Base-by-base conservation (phyloP, 2,888 invertebrate genomes). In the Deilephila porcellus region DNA sequence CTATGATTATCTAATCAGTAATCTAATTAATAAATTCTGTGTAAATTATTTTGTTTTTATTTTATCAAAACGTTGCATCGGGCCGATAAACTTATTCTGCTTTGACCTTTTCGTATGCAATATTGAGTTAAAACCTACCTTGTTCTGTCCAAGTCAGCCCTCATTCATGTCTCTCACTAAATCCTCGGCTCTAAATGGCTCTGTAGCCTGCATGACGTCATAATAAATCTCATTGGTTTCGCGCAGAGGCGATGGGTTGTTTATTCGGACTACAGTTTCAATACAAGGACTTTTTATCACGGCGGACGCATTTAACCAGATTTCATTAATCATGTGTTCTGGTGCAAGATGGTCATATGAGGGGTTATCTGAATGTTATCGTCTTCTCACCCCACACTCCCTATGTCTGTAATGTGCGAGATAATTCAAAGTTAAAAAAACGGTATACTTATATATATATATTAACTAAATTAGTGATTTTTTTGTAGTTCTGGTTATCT, bases 361-460 rank as follows among this genome's bases (percentile, higher is more conserved):
- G 32, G 32, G 74, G 74, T 74, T 74, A 74, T 74, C 74, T 60
- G n/a, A 25, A 53, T 71, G 72, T 74, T 74, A 74, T 74, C 74
- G 45, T 29, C 67, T 45, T 25, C 17, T 25, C 17, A 25, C n/a
- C 60, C 70, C 73, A 74, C 77, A 79, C 82, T 85, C 75, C 76
- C 81, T 83, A 82, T 85, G 85, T 86, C 82, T 80, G 82, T 84
- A 78, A 82, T 82, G 76, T 74, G 78, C 63, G 79, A 80, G 87
- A 90, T 90, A 88, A 88, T 83, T 83, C 79, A 79, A 86, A 83
- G 81, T 87, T 89, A 86, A 86, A 85, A 82, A 85, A n/a, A n/a
- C n/a, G n/a, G n/a, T n/a, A n/a, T n/a, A 56, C 19, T n/a, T 75
- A 74, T 77, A 70, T 45, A 25, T 60, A 72, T 79, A 67, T 67